A percentile compares a stretch with the other conserved stretches of the same genome.
phyloP scores from a whole-genome alignment of 2,888 invertebrate species.

The Sturmia bella region DNA sequence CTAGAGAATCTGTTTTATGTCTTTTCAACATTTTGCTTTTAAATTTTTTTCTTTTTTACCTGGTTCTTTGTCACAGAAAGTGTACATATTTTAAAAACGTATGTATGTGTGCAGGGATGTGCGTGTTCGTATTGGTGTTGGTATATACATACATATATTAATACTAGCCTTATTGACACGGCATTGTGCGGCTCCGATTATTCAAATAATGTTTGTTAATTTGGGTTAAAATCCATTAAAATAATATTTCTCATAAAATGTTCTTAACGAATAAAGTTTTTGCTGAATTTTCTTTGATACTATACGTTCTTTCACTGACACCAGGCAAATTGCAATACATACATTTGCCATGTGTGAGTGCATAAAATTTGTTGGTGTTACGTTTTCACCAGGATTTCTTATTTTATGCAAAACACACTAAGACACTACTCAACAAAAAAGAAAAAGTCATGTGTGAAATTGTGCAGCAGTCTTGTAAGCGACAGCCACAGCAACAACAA shows the following conservation, averaged over 20 bases:
- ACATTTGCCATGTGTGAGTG: not conserved
- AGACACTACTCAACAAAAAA: not conserved
- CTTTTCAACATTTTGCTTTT: not conserved
- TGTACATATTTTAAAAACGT: not conserved
- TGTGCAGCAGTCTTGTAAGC: slow-evolving; percentile 39
- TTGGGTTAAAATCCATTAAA: too few species aligned
- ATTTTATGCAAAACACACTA: slow-evolving; percentile 21
- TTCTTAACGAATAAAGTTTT: too few species aligned
- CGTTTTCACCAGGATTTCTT: slow-evolving; percentile 24
- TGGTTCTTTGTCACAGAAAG: slow-evolving; percentile 10
- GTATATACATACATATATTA: too few species aligned
- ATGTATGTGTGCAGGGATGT: not conserved
- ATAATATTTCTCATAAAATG: too few species aligned
- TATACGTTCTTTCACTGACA: slow-evolving; percentile 11
- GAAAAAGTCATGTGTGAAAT: slow-evolving; percentile 12
- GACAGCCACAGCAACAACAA: not conserved
- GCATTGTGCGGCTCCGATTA: too few species aligned
- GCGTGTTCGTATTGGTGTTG: too few species aligned
- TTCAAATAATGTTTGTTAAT: too few species aligned
- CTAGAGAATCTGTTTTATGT: not conserved
- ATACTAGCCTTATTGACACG: too few species aligned
- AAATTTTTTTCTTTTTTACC: not conserved
- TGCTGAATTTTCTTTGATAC: too few species aligned
- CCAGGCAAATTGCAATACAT: slow-evolving; percentile 16
- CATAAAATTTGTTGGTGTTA: not conserved